phyloP scores from a whole-genome alignment of 2,888 invertebrate species.

The Callyntrura guangdongensis region DNA sequence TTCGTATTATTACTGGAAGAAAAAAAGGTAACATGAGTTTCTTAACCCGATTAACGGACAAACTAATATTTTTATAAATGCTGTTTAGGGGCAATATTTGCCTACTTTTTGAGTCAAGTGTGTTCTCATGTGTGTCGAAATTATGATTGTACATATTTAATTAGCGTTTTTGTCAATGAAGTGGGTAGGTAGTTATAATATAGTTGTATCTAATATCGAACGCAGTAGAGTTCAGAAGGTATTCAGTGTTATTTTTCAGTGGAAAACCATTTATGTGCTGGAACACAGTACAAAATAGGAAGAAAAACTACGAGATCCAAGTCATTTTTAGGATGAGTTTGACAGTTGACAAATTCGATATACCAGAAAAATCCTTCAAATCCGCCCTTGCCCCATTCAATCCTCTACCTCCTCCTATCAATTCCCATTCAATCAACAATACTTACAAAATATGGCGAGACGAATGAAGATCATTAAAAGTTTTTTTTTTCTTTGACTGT shows the following conservation, averaged over 20 bases:
- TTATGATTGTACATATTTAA: background rate
- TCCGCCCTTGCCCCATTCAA: too few species aligned
- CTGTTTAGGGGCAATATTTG: too few species aligned
- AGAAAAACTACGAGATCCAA: slow-evolving; percentile 60
- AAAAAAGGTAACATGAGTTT: background rate
- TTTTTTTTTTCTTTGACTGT: slow-evolving; percentile 31
- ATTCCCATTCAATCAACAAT: slow-evolving; percentile 14
- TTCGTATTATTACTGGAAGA: background rate
- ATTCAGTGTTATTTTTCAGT: background rate
- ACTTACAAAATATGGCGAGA: slow-evolving; percentile 27
- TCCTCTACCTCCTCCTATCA: background rate
- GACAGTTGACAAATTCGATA: slow-evolving; percentile 61
- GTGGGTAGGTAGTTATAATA: background rate
- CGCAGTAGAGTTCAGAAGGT: background rate
- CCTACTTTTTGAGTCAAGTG: too few species aligned
- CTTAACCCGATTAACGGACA: background rate
- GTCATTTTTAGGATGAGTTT: background rate
- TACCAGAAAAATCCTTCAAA: background rate
- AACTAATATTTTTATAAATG: background rate
- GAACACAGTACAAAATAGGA: background rate
- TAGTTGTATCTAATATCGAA: background rate
- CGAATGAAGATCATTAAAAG: slow-evolving; percentile 15
- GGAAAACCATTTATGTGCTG: background rate
- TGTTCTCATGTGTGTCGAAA: too few species aligned
- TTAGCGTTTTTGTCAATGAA: background rate